Evolutionary conservation across 2,888 invertebrate genomes (phyloP), one percentile per base, ranked within the genome.

Genomic region (Barypeithes pellucidus): DNA sequence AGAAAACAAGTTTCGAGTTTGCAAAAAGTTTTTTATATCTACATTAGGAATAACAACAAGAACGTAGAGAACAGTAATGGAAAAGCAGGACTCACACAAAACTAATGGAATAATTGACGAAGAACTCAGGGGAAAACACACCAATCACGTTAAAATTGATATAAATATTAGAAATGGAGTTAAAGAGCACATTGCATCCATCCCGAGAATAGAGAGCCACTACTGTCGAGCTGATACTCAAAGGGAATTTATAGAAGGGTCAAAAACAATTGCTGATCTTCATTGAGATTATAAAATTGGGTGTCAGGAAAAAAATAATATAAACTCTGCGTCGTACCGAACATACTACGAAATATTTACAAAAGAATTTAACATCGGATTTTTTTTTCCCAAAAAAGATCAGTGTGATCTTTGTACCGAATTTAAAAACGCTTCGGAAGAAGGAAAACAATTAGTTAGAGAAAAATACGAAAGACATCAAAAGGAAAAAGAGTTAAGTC

Each of bases 241-340:
- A 29, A 76, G 72, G 54, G 77, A 80, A 61, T 82, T 75, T 60
- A 80, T 82, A 73, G 81, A 81, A 52, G 82, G 80, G 7, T 76
- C 79, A n/a, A 75, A 76, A 68, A 72, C 78, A 20, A 59, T 81
- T 29, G 76, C 78, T 14, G 71, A 76, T 18, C 39, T 82, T 39
- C 76, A 81, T 60, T 54, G 80, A 29, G 75, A 81, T 75, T 81
- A 81, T 67, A 71, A 75, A 47, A 60, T 62, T 11, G 65, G 74
- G 29, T 79, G 79, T 61, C 5, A 73, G 65, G 66, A 69, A 52
- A 62, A 63, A 43, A 22, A 50, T 14, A 1, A 47, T 11, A 3
- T 11, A 14, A 33, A 33, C 9, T 52, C 47, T 36, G 65, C 39
- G 16, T 12, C 45, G 9, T 71, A 71, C n/a, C 45, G 60, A 39